A percentile compares a stretch with the other conserved stretches of the same genome.
These are phyloP conservation scores for Junonia oenone DNA, from an alignment of 2,888 invertebrate species.

Conservation along the genomic window DNA sequence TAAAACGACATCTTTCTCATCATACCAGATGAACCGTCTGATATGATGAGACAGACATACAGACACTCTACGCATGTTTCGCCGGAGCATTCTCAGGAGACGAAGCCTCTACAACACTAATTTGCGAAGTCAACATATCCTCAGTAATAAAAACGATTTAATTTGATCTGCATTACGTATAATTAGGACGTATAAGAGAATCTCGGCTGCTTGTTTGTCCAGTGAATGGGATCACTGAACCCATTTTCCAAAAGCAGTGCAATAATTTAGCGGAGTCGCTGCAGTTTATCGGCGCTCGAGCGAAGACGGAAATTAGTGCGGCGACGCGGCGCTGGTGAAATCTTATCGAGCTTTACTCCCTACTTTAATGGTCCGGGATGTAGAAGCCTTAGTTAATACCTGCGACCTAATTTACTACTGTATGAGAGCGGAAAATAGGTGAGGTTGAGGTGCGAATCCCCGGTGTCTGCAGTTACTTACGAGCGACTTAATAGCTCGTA, in stretches of 20 bases:
- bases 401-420: slow-evolving; percentile 18
- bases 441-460: slow-evolving; percentile 7
- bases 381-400: slow-evolving; percentile 11
- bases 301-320: slow-evolving; percentile 1
- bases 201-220: slow-evolving; percentile 3
- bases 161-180: not conserved
- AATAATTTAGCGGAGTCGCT: not conserved
- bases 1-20: no score
- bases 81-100: no score
- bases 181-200: not conserved
- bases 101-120: no score
- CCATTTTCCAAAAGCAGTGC: not conserved
- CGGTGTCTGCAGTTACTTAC: slow-evolving; percentile 2
- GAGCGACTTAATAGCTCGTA: not conserved
- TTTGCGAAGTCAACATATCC: no score
- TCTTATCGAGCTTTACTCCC: slow-evolving; percentile 6
- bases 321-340: slow-evolving; percentile 1
- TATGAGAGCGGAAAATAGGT: slow-evolving; percentile 12
- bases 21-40: no score
- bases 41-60: no score
- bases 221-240: slow-evolving; percentile 3
- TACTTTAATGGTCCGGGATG: slow-evolving; percentile 4
- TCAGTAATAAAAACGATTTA: no score
- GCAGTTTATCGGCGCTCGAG: not conserved
- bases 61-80: not conserved